A percentile compares a stretch with the other conserved stretches of the same genome.
Evolutionary conservation across 2,113 vertebrate species (phyloP).

Genomic region (Numenius arquata): DNA sequence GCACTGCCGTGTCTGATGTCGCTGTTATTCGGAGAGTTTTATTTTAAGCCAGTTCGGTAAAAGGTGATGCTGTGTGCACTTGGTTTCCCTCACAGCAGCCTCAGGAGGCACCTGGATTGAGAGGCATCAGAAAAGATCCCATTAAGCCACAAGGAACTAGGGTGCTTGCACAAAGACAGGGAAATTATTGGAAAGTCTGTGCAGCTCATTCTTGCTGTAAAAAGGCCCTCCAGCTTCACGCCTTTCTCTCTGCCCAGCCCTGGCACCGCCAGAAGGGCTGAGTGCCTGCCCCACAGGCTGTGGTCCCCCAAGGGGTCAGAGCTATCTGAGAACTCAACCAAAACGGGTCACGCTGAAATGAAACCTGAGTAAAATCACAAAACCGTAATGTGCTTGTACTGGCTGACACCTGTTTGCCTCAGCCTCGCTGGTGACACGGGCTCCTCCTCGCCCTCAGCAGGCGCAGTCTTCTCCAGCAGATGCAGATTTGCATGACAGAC

Average conservation of each 20-base stretch:
- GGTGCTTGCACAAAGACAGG: not conserved
- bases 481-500: slow-evolving; percentile 9
- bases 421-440: not conserved
- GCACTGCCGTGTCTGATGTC: not conserved
- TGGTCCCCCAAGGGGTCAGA: not conserved
- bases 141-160: not conserved
- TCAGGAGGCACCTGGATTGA: not conserved
- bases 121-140: not conserved
- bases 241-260: not conserved
- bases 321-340: not conserved
- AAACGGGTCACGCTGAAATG: not conserved
- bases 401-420: not conserved
- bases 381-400: not conserved
- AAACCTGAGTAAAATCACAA: not conserved
- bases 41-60: not conserved
- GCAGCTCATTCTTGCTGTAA: not conserved
- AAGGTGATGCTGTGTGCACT: not conserved
- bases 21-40: not conserved
- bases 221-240: not conserved
- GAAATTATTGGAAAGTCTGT: not conserved
- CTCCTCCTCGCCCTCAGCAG: not conserved
- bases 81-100: not conserved
- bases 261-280: not conserved
- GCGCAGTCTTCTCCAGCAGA: not conserved
- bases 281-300: not conserved